Conservation (phyloP, 2,888 invertebrate genomes). For the Trissolcus brochymenae region DNA sequence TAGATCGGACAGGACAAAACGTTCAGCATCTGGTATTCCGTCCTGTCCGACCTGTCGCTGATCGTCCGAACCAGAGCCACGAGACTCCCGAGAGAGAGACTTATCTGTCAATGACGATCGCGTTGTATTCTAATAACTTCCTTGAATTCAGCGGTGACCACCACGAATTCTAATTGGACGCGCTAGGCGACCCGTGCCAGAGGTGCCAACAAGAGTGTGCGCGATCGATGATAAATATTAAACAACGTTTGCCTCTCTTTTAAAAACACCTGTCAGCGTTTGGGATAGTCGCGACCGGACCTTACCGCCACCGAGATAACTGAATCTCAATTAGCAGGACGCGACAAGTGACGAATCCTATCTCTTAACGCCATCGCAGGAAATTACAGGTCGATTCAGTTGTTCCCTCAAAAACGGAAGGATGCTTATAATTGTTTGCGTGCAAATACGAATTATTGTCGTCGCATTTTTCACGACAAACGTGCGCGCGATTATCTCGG, state of each 20-base stretch:
- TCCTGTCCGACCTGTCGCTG: conserved; percentile 57
- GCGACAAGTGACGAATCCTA: conserved; percentile 68
- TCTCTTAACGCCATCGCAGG: conserved; percentile 47
- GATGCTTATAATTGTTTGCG: conserved; percentile 2
- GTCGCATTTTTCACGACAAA: not conserved
- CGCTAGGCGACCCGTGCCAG: conserved; percentile 47
- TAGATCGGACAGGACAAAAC: conserved; percentile 63
- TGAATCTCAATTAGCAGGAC: conserved; percentile 73
- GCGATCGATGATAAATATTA: conserved; percentile 74
- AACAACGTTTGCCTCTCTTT: conserved; percentile 64
- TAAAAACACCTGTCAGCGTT: conserved; percentile 65
- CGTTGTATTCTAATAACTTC: conserved; percentile 74
- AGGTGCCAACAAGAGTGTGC: conserved; percentile 60
- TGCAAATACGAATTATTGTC: conserved; percentile 2
- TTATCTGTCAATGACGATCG: conserved; percentile 63
- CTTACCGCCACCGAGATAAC: conserved; percentile 64
- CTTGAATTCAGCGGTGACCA: conserved; percentile 65
- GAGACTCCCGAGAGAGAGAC: conserved; percentile 42
- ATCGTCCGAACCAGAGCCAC: conserved; percentile 32
- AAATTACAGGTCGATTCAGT: conserved; percentile 10
- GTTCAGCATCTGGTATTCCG: conserved; percentile 67
- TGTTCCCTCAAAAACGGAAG: conserved; percentile 3
- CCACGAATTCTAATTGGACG: conserved; percentile 65
- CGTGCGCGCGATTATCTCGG: no score
- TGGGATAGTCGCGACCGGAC: conserved; percentile 36